phyloP scores from a whole-genome alignment of 2,888 invertebrate genomes.

The Andrena haemorrhoa region DNA sequence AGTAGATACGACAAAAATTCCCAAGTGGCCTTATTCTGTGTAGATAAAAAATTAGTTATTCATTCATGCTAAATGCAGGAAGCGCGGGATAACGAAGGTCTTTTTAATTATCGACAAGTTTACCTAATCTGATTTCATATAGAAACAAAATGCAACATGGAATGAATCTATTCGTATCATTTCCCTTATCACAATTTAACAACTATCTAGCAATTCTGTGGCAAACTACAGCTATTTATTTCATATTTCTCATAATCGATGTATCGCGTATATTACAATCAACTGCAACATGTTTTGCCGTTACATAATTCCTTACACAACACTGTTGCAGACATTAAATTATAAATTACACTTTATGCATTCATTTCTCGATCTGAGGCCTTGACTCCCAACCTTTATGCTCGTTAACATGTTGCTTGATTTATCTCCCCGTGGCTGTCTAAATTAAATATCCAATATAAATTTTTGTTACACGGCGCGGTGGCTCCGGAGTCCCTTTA shows the following conservation, averaged over 20 bases:
- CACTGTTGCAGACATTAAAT: not conserved
- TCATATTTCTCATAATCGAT: not conserved
- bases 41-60: slow-evolving; percentile 30
- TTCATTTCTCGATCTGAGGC: not conserved
- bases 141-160: not conserved
- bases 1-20: slow-evolving; percentile 19
- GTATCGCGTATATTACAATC: not conserved
- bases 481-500: too few species aligned
- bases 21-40: slow-evolving; percentile 18
- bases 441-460: too few species aligned
- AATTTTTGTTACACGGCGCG: too few species aligned
- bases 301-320: not conserved
- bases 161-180: not conserved
- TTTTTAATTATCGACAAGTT: not conserved
- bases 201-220: too few species aligned
- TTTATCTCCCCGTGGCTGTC: too few species aligned
- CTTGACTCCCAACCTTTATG: slow-evolving; percentile 3
- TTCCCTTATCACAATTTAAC: not conserved
- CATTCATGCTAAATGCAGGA: not conserved
- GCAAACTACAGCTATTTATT: not conserved
- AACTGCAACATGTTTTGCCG: not conserved
- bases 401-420: not conserved
- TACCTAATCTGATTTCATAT: not conserved
- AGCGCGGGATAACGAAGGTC: not conserved
- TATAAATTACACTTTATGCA: not conserved